Conservation (phyloP, 2,113 vertebrate genomes). For the Cyanoderma ruficeps region DNA sequence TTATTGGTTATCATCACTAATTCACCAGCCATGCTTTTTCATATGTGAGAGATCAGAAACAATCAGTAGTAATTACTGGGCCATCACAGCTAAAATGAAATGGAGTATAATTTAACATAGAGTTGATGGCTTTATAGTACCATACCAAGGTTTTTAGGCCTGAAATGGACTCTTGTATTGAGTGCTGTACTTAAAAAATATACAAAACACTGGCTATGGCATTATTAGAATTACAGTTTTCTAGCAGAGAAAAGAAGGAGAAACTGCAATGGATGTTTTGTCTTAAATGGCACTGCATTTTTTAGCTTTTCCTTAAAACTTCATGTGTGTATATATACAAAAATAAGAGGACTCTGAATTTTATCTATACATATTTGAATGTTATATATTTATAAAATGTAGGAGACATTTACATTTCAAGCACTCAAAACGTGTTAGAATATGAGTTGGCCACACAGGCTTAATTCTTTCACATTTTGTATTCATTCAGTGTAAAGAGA, state of each 20-base stretch:
- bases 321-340: neutral
- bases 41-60: slow-evolving; percentile 55
- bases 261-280: neutral
- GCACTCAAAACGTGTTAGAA: neutral
- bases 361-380: neutral
- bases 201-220: neutral
- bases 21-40: slow-evolving; percentile 11
- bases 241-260: neutral
- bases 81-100: slow-evolving; percentile 17
- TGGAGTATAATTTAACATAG: slow-evolving; percentile 38
- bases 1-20: slow-evolving; percentile 34
- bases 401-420: neutral
- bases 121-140: slow-evolving; percentile 35
- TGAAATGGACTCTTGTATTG: slow-evolving; percentile 36
- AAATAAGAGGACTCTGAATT: neutral
- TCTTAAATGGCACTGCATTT: neutral
- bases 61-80: slow-evolving; percentile 43
- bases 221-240: slow-evolving; percentile 44
- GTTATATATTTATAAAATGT: neutral
- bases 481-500: neutral
- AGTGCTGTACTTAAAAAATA: neutral
- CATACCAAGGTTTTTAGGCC: neutral
- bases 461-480: neutral
- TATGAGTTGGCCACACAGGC: neutral
- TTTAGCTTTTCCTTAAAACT: neutral